Evolutionary conservation across 2,888 invertebrate genomes (phyloP).

Genomic region (Cheilosia vulpina): DNA sequence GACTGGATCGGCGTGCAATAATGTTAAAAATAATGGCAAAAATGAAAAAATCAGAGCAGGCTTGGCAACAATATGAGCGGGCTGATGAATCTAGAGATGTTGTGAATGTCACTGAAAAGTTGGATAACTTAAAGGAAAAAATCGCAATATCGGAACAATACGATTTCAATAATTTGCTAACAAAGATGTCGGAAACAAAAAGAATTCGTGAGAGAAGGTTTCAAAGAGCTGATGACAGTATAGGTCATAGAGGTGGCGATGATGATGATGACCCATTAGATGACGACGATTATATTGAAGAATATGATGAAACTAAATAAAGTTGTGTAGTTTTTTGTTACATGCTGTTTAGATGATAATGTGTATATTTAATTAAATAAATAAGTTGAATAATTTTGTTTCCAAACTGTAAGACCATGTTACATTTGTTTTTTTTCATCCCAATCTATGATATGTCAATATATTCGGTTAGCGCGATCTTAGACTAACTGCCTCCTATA

Average conservation of each 20-base stretch:
- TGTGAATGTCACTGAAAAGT: not conserved
- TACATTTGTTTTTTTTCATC: too few species aligned
- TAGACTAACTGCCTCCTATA: too few species aligned
- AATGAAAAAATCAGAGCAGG: constrained; percentile 85
- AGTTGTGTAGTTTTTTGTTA: not conserved
- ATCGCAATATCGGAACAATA: constrained; percentile 61
- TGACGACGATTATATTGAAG: constrained; percentile 79
- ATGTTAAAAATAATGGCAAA: constrained; percentile 85
- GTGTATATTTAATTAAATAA: too few species aligned
- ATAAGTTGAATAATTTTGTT: too few species aligned
- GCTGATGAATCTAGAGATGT: not conserved
- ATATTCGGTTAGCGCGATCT: too few species aligned
- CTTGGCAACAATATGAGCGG: constrained; percentile 83
- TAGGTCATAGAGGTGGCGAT: constrained; percentile 34
- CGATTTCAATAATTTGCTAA: constrained; percentile 72
- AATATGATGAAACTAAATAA: constrained; percentile 62
- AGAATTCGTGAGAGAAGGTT: constrained; percentile 77
- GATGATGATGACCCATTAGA: constrained; percentile 69
- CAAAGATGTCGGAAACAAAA: constrained; percentile 68
- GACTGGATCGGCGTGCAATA: constrained; percentile 88
- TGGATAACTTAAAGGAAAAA: constrained; percentile 33
- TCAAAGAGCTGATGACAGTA: constrained; percentile 27
- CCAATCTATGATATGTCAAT: too few species aligned
- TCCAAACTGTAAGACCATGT: too few species aligned
- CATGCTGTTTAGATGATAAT: too few species aligned